Evolutionary conservation across 2,888 invertebrate genomes (phyloP).

Genomic region (Drosophila borealis): DNA sequence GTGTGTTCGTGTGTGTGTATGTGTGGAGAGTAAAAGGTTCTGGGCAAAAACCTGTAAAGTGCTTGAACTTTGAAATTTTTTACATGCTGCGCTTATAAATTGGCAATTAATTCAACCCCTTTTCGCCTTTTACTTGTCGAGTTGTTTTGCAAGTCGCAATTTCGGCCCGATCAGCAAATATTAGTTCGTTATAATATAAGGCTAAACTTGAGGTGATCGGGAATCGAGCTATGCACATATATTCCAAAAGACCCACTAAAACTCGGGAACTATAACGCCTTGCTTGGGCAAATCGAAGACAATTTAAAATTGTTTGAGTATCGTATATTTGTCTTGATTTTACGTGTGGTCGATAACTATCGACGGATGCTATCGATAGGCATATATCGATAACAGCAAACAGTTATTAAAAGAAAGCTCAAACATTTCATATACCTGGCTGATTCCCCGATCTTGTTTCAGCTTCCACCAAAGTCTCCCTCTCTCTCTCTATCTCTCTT

Average conservation of each 20-base stretch:
- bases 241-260: no score
- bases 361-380: neutral
- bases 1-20: neutral
- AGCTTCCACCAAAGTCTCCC: neutral
- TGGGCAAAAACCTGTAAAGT: constrained; percentile 62
- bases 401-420: neutral
- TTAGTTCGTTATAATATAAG: neutral
- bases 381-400: neutral
- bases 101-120: constrained; percentile 36
- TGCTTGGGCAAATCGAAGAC: no score
- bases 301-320: no score
- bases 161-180: constrained; percentile 27
- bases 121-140: constrained; percentile 18
- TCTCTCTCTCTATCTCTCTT: no score
- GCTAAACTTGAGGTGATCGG: neutral
- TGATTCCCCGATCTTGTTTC: constrained; percentile 4
- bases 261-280: no score
- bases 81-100: constrained; percentile 49
- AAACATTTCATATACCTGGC: neutral
- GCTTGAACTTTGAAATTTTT: constrained; percentile 60
- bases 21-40: constrained; percentile 12
- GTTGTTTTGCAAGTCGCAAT: constrained; percentile 25
- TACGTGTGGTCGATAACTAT: neutral
- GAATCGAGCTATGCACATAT: no score
- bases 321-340: neutral